A percentile compares a stretch with the other conserved stretches of the same genome.
These are phyloP conservation scores for Achlya flavicornis DNA, from an alignment of 2,888 invertebrate genomes.

Conservation along the genomic window DNA sequence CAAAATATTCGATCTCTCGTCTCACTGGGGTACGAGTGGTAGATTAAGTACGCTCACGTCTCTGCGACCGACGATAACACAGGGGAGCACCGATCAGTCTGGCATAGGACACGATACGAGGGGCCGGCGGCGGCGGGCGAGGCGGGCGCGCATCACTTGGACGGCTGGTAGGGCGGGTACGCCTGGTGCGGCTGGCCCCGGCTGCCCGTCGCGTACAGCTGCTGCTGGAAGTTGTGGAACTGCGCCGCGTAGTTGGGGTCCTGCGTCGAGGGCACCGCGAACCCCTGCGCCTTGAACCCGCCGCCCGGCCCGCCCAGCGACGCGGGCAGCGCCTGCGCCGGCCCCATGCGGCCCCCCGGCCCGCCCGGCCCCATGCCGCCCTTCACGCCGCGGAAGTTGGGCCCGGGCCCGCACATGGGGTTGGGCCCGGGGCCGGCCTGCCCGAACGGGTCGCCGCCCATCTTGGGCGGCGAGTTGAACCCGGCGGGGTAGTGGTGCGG, in stretches of 20 bases:
- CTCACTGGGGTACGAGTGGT: constrained; percentile 38
- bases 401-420: constrained; percentile 70
- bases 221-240: constrained; percentile 98
- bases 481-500: constrained; percentile 78
- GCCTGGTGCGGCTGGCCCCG: constrained; percentile 73
- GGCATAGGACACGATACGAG: constrained; percentile 22
- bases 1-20: constrained; percentile 51
- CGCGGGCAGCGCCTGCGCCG: constrained; percentile 90
- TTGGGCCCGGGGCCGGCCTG: constrained; percentile 46
- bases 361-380: constrained; percentile 53
- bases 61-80: constrained; percentile 3
- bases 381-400: constrained; percentile 72
- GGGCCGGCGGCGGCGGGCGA: constrained; percentile 17
- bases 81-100: constrained; percentile 2
- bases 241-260: constrained; percentile 97
- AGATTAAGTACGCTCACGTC: constrained; percentile 37
- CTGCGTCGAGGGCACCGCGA: constrained; percentile 92
- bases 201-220: constrained; percentile 92
- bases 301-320: constrained; percentile 88
- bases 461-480: constrained; percentile 77
- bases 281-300: constrained; percentile 90
- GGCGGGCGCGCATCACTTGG: constrained; percentile 70
- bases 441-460: constrained; percentile 66
- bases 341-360: constrained; percentile 63
- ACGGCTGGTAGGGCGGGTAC: constrained; percentile 77